phyloP scores from a whole-genome alignment of 2,113 vertebrate genomes.

The Irena cyanogastra region DNA sequence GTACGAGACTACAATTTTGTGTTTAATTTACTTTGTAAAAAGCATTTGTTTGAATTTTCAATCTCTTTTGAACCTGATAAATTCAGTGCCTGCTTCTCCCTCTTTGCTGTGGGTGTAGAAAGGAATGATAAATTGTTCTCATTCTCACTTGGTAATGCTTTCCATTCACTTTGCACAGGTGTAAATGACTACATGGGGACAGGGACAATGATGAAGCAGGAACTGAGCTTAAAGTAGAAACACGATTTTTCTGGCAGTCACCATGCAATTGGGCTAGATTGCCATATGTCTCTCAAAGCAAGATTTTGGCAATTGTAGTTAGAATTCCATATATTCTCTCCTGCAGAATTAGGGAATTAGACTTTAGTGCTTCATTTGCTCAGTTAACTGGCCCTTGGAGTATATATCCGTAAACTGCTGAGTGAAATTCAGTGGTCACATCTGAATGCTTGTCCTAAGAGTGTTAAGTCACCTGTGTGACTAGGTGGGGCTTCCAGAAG shows the following conservation, averaged over 20 bases:
- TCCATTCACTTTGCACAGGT: constrained; percentile 18
- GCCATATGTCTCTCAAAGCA: background rate
- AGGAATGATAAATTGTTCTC: constrained; percentile 11
- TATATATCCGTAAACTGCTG: background rate
- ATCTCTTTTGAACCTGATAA: background rate
- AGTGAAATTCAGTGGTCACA: background rate
- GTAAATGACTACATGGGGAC: background rate
- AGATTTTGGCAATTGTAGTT: background rate
- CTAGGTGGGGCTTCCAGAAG: background rate
- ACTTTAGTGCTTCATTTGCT: background rate
- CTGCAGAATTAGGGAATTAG: background rate
- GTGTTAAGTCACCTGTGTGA: background rate
- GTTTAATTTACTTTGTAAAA: background rate
- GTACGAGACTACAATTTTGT: background rate
- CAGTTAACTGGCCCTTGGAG: background rate
- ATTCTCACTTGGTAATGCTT: background rate
- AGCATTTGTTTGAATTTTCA: background rate
- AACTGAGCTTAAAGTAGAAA: background rate
- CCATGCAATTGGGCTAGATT: background rate
- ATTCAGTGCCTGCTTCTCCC: background rate
- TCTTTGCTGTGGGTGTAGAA: background rate
- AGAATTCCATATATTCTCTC: background rate
- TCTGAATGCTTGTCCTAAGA: background rate
- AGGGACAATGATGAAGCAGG: background rate
- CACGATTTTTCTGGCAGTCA: background rate